These are phyloP conservation scores for Camelus bactrianus DNA, from an alignment of 2,113 vertebrate genomes.

Conservation along the genomic window DNA sequence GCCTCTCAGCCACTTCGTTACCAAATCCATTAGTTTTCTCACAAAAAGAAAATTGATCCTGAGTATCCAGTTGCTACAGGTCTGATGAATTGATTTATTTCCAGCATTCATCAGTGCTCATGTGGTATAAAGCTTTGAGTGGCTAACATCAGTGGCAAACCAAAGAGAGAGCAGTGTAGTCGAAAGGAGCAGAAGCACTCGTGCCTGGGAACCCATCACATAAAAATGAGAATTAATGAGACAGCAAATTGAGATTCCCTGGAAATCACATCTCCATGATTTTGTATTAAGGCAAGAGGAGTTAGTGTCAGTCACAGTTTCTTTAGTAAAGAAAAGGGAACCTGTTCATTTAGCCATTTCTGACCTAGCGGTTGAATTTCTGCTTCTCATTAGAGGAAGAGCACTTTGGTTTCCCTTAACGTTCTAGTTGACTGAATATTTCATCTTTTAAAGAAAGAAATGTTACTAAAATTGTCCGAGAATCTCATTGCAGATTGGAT, in stretches of 20 bases:
- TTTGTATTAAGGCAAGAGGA: constrained; percentile 24
- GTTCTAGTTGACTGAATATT: not conserved
- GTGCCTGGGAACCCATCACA: not conserved
- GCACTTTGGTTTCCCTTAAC: not conserved
- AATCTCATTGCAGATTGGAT: not conserved
- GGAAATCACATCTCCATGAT: constrained; percentile 24
- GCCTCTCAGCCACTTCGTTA: not conserved
- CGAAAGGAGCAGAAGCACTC: not conserved
- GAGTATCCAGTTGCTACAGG: not conserved
- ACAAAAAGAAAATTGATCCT: constrained; percentile 21
- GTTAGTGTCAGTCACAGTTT: not conserved
- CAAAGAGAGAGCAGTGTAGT: not conserved
- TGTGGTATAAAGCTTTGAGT: not conserved
- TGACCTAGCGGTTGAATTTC: not conserved
- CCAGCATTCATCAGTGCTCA: not conserved
- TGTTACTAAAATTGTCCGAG: not conserved
- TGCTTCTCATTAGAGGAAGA: not conserved
- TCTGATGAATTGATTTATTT: constrained; percentile 52
- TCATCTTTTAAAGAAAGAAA: not conserved
- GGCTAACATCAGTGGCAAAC: not conserved
- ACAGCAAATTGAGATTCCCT: constrained; percentile 23
- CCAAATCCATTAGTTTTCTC: constrained; percentile 24
- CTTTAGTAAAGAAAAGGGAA: not conserved
- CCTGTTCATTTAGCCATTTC: not conserved
- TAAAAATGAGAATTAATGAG: constrained; percentile 47